Evolutionary conservation across 2,113 vertebrate genomes (phyloP).

Genomic region (Delphinapterus leucas): DNA sequence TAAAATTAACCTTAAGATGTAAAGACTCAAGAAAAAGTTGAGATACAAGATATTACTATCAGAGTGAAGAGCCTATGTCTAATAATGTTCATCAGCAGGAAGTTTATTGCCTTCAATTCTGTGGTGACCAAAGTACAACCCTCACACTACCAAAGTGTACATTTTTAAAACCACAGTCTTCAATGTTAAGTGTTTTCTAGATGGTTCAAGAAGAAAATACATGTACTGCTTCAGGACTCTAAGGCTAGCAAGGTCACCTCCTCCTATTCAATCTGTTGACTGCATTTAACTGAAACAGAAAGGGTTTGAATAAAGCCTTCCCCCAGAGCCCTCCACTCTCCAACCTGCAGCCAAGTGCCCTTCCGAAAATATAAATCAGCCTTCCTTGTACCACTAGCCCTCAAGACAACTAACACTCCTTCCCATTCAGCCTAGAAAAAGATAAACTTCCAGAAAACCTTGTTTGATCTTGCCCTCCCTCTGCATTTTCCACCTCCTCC

Average conservation of each 20-base stretch:
- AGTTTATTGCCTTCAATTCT: constrained; percentile 20
- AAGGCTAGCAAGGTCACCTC: neutral
- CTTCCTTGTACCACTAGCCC: neutral
- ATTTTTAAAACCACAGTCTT: neutral
- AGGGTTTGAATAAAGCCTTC: neutral
- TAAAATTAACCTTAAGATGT: neutral
- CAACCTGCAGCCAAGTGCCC: neutral
- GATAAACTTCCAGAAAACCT: neutral
- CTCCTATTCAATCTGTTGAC: neutral
- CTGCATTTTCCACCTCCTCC: neutral
- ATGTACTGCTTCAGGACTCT: neutral
- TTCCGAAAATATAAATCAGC: neutral
- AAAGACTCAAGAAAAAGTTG: neutral
- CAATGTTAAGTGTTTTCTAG: neutral
- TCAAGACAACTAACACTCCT: neutral
- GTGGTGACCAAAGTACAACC: neutral
- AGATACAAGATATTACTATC: neutral
- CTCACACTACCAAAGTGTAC: neutral
- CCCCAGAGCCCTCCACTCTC: neutral
- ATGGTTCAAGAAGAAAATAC: neutral
- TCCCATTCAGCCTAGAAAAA: neutral
- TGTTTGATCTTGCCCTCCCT: neutral
- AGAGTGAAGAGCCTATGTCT: neutral
- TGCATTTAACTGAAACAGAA: neutral
- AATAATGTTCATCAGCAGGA: neutral